Evolutionary conservation across 2,888 invertebrate species (phyloP).

Genomic region (Didymodactylos carnosus): DNA sequence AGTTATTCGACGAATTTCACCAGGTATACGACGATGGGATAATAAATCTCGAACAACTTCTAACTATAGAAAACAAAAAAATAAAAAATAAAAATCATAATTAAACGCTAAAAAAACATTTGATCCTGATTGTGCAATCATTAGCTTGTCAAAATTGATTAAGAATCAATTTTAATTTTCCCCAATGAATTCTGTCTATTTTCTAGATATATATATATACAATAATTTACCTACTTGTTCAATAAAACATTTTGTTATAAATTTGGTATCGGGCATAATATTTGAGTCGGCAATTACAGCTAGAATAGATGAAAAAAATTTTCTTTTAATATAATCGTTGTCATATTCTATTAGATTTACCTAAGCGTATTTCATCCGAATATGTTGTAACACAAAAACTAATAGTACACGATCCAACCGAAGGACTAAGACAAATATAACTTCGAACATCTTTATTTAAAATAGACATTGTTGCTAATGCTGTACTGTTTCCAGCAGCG

Average conservation of each 20-base stretch:
- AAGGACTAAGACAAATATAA: conserved; percentile 10
- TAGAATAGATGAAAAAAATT: no score
- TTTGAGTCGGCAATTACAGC: background rate
- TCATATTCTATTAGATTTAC: no score
- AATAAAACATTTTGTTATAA: background rate
- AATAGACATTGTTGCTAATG: conserved; percentile 7
- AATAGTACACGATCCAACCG: background rate
- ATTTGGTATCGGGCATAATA: background rate
- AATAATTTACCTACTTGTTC: background rate
- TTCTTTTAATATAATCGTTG: no score
- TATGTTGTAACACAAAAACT: background rate
- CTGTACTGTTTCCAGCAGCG: background rate
- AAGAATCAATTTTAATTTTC: no score
- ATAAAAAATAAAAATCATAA: background rate
- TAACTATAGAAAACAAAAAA: background rate
- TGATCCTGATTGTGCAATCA: no score
- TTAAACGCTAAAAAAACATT: no score
- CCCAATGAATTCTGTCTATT: no score
- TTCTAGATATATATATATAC: no score
- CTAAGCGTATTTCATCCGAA: background rate
- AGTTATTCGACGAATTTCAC: background rate
- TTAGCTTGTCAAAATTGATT: no score
- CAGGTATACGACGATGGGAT: background rate
- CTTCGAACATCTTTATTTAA: conserved; percentile 7
- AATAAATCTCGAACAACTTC: background rate